These are phyloP conservation scores for Oophaga pumilio DNA, from an alignment of 2,113 vertebrate genomes.

Conservation along the genomic window DNA sequence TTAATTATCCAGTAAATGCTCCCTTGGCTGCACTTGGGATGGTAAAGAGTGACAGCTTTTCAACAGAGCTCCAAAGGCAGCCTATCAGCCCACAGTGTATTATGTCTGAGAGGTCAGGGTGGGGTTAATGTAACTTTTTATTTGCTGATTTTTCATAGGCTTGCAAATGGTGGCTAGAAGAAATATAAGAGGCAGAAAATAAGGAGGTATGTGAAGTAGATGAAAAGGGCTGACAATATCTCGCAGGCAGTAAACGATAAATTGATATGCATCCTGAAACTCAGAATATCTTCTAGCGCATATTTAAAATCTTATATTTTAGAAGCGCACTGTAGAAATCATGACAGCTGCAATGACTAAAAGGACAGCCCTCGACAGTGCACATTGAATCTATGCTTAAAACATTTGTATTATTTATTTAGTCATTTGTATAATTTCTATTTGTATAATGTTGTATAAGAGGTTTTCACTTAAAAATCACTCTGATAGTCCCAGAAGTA, in stretches of 20 bases:
- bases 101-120: conserved; percentile 95
- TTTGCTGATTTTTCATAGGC: conserved; percentile 99
- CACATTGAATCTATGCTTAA: background rate
- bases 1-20: conserved; percentile 99
- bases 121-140: conserved; percentile 99
- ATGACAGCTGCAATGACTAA: conserved; percentile 38
- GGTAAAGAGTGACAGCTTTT: conserved; percentile 94
- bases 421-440: background rate
- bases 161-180: conserved; percentile 78
- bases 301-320: conserved; percentile 42
- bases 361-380: background rate
- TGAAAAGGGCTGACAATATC: conserved; percentile 61
- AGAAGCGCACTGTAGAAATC: conserved; percentile 1
- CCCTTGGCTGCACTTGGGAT: conserved; percentile 97
- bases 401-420: background rate
- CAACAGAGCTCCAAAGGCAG: conserved; percentile 86
- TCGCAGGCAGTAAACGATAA: conserved; percentile 56
- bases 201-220: conserved; percentile 66
- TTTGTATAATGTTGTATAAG: background rate
- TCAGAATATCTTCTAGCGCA: conserved; percentile 22
- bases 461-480: background rate
- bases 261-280: conserved; percentile 30
- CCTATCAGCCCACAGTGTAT: conserved; percentile 97
- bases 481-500: background rate
- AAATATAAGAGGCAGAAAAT: conserved; percentile 59